Evolutionary conservation across 2,797 vertebrate species (phyloP).

Genomic region (Sebastes ruberrimus): DNA sequence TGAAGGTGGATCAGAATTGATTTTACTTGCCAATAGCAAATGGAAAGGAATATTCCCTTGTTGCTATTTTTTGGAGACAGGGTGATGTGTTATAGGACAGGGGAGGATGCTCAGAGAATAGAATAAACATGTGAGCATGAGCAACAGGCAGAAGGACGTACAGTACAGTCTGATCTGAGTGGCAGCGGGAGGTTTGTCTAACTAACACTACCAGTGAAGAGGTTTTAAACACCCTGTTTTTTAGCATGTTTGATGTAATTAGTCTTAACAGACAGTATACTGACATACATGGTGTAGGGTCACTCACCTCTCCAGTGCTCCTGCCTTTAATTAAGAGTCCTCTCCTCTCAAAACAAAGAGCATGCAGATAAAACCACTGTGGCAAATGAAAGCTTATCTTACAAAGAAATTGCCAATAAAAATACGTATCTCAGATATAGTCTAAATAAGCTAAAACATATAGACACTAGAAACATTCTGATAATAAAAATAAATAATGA

Average conservation of each 20-base stretch:
- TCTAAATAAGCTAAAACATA: too few relatives aligned
- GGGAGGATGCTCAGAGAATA: neutral
- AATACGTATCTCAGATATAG: neutral
- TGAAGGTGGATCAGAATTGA: constrained; percentile 13
- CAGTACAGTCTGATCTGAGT: neutral
- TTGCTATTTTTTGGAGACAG: neutral
- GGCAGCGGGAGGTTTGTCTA: neutral
- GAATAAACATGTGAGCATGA: neutral
- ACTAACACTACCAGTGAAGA: neutral
- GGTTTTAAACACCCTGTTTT: neutral
- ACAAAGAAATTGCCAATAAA: neutral
- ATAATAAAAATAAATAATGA: too few relatives aligned
- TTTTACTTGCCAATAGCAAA: neutral
- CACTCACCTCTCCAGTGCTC: neutral
- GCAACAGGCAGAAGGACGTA: neutral
- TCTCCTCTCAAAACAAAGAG: neutral
- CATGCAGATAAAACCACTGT: neutral
- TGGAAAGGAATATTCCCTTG: neutral
- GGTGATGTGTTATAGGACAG: neutral
- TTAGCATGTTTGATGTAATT: neutral
- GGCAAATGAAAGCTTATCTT: neutral
- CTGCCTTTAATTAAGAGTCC: neutral
- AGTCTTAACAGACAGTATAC: neutral
- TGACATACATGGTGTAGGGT: neutral
- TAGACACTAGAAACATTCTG: too few relatives aligned